Evolutionary conservation across 2,797 vertebrate genomes (phyloP).

Genomic region (Channallabes apus): DNA sequence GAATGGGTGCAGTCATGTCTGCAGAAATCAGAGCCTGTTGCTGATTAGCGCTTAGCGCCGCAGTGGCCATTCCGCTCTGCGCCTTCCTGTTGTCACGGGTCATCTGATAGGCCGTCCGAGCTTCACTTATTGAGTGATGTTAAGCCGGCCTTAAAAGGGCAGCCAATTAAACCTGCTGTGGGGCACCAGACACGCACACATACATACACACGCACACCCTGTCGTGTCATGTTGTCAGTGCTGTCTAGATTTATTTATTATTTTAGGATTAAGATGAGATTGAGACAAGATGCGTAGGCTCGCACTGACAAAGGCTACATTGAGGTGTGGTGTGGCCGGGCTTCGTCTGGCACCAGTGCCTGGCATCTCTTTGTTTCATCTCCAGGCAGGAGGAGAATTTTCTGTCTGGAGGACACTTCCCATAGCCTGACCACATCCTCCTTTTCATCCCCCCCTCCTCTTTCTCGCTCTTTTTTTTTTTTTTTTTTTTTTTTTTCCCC

Average conservation of each 20-base stretch:
- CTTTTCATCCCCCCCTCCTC: conserved; percentile 42
- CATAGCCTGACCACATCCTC: conserved; percentile 52
- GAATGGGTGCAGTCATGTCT: conserved; percentile 75
- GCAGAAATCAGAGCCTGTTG: conserved; percentile 67
- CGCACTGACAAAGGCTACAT: conserved; percentile 48
- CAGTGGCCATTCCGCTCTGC: conserved; percentile 66
- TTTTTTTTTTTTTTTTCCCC: too few species aligned
- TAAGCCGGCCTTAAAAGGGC: conserved; percentile 76
- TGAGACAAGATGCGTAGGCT: conserved; percentile 15
- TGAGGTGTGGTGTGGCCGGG: conserved; percentile 31
- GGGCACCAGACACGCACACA: conserved; percentile 17
- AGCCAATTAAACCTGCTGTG: conserved; percentile 64
- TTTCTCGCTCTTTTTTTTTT: conserved; percentile 49
- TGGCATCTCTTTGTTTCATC: conserved; percentile 53
- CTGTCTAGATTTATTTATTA: conserved; percentile 51
- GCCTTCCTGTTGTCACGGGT: conserved; percentile 71
- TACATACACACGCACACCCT: conserved; percentile 41
- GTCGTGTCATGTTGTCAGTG: conserved; percentile 27
- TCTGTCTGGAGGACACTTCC: conserved; percentile 56
- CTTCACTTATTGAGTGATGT: conserved; percentile 68
- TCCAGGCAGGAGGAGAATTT: conserved; percentile 47
- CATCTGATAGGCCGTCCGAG: conserved; percentile 74
- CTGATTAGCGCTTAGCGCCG: conserved; percentile 69
- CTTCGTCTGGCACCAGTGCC: neutral
- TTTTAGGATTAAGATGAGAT: conserved; percentile 41